Base-by-base conservation (phyloP, 2,797 vertebrate genomes). In the Rhincodon typus region DNA sequence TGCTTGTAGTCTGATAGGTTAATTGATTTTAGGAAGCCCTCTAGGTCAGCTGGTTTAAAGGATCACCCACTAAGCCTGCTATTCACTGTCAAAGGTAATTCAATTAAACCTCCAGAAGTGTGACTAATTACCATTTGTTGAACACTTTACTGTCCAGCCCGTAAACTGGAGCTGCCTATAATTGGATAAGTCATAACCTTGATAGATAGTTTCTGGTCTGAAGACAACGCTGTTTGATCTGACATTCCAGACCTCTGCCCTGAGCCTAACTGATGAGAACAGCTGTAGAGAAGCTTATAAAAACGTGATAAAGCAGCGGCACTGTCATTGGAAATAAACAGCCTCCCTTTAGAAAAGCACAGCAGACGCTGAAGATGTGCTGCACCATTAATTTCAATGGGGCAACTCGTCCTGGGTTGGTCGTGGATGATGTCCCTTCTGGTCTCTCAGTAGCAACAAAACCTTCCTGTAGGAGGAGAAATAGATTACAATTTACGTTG, bases 1-100 rank as follows among this genome's bases (percentile, higher is more conserved):
- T 96, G 96, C 97, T 97, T 97, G 96, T 97, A 96, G 97, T 97
- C 97, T 97, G 95, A 97, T 96, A 97, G 96, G 95, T 97, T 97
- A 98, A 99, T 98, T 99, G 98, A 99, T 99, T 98, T 98, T 98
- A 98, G 98, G 96, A 97, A 98, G 96, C 96, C 97, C 96, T 97
- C 97, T 97, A 97, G 97, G 79, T 98, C 96, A 97, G 96, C 97
- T 97, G 95, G 96, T 96, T 97, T 97, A 98, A 96, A 82, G 96
- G 96, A 97, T 98, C 97, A 97, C 97, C 97, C 96, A 98, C 98
- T 97, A 98, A 97, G 98, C 98, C 97, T 97, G 97, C 97, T 97
- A 98, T 97, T 98, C 96, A 97, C 98, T 98, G 98, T 98, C 98
- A 98, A 98, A 98, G 98, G 98, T 98, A 99, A 99, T 99, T 99